Evolutionary conservation across 2,888 invertebrate genomes (phyloP).

Genomic region (Leuctra nigra): DNA sequence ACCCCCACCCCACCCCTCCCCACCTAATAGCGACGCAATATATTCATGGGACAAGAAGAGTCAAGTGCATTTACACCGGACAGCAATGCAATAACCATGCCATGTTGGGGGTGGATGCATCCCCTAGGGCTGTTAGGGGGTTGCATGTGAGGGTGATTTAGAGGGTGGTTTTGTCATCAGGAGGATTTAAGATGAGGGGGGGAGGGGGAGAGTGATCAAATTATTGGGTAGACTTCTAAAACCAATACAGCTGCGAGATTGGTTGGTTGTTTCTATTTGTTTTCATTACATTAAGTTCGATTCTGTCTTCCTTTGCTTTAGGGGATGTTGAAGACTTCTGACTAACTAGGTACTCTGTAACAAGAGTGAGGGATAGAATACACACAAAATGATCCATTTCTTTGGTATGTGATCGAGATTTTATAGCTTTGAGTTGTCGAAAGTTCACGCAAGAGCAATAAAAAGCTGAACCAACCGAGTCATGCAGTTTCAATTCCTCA

Average conservation of each 20-base stretch:
- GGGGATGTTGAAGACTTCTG: too few species aligned
- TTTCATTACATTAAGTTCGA: too few species aligned
- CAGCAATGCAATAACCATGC: neutral
- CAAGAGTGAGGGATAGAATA: too few species aligned
- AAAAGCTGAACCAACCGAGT: too few species aligned
- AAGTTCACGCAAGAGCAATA: too few species aligned
- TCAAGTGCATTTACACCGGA: conserved; percentile 16
- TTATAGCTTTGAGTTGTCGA: too few species aligned
- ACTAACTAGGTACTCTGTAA: too few species aligned
- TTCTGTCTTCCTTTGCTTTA: too few species aligned
- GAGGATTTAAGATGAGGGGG: conserved; percentile 3
- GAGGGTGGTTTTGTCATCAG: conserved; percentile 18
- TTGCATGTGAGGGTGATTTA: conserved; percentile 15
- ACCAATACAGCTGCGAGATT: conserved; percentile 1
- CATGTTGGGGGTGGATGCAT: neutral
- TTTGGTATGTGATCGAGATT: too few species aligned
- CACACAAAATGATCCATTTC: too few species aligned
- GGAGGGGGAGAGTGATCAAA: neutral
- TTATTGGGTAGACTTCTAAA: neutral
- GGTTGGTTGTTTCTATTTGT: too few species aligned
- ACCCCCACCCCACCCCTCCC: neutral
- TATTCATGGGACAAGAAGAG: conserved; percentile 12
- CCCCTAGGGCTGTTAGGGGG: neutral
- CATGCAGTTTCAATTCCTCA: too few species aligned
- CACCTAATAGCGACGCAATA: neutral